Base-by-base conservation (phyloP, 2,888 invertebrate genomes). In the Apomyelois bistriatella region DNA sequence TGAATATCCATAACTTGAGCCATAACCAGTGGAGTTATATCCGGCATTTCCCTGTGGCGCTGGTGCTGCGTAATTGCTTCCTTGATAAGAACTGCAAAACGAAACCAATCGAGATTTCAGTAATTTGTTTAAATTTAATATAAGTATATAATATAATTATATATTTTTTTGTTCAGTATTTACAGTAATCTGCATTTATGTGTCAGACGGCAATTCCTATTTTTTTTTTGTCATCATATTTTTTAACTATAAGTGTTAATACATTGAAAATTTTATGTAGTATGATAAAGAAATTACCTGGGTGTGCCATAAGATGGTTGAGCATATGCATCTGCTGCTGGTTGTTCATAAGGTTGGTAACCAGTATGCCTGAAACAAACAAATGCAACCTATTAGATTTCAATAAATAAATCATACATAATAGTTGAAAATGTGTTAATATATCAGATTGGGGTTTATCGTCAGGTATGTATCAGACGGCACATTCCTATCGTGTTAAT, bases 181-280 rank as follows among this genome's bases (percentile, higher is more conserved):
- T 66, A 70, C 64, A 64, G 13, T 50, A 74, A 63, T 88, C 87
- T 83, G 85, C 88, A 88, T 80, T 56, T 87, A 60, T 81, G 85
- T 87, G 61, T 87, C 75, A 85, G 87, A 87, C 85, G 87, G 87
- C 87, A 87, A 86, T 88, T 87, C 86, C 87, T 87, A 88, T 86
- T 82, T 74, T 58, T 16, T 46, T 7, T 43, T 12, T 43, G 46
- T 46, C 46, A 46, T 46, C 46, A 46, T 46, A 7, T 8, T 13
- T 49, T 15, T 48, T 22, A 22, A 22, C 5, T 22, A 22, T n/a
- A n/a, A n/a, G n/a, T n/a, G n/a, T n/a, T n/a, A n/a, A n/a, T n/a
- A n/a, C n/a, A n/a, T n/a, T n/a, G n/a, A n/a, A n/a, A n/a, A n/a
- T n/a, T n/a, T n/a, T n/a, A n/a, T n/a, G n/a, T n/a, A n/a, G n/a